Evolutionary conservation across 2,888 invertebrate species (phyloP).

Genomic region (Melinaea menophilus): DNA sequence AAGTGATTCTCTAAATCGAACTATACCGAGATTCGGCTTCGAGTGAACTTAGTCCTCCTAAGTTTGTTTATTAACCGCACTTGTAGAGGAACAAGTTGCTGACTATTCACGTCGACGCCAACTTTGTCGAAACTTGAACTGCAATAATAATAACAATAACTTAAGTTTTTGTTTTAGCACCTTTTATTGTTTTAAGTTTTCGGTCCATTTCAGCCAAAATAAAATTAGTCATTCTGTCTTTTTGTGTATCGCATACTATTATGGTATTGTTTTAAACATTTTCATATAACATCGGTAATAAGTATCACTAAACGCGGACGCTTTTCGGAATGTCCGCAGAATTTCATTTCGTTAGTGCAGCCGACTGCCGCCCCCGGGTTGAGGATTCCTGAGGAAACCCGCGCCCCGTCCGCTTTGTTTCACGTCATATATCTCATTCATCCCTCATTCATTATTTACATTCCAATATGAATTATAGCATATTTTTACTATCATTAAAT

Average conservation of each 20-base stretch:
- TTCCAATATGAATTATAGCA: constrained; percentile 6
- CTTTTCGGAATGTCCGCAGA: constrained; percentile 57
- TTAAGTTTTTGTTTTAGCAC: background rate
- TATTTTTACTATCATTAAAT: background rate
- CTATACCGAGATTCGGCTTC: constrained; percentile 32
- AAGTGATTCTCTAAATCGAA: constrained; percentile 19
- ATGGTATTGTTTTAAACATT: background rate
- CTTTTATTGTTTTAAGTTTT: no score
- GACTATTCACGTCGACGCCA: constrained; percentile 60
- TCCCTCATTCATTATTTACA: constrained; percentile 24
- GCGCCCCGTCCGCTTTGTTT: constrained; percentile 28
- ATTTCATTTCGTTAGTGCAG: constrained; percentile 73
- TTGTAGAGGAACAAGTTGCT: constrained; percentile 56
- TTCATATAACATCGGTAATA: constrained; percentile 4
- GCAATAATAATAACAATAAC: constrained; percentile 15
- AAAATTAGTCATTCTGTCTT: no score
- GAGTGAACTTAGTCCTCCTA: constrained; percentile 34
- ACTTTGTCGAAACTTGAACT: constrained; percentile 43
- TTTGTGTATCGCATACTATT: no score
- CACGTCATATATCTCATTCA: constrained; percentile 20
- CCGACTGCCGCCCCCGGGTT: constrained; percentile 40
- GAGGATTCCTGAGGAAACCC: constrained; percentile 58
- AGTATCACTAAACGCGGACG: constrained; percentile 37
- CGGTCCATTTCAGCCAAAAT: no score
- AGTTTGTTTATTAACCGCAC: constrained; percentile 68